phyloP scores from a whole-genome alignment of 1,140 invertebrate species.

The Drosophila truncata region DNA sequence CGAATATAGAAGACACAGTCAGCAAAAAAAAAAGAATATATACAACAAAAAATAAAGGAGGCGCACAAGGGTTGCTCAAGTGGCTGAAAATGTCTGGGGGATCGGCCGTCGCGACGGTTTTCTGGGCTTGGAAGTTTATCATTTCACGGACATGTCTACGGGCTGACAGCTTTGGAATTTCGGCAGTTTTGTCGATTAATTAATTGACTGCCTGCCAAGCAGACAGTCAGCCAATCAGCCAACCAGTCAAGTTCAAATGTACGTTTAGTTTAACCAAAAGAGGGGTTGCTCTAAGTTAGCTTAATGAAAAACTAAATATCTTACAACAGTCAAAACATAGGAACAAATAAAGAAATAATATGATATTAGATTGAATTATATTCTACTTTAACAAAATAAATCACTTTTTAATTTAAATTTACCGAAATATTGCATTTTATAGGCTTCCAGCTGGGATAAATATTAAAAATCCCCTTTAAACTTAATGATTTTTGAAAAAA shows the following conservation, averaged over 20 bases:
- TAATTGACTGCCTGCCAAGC: constrained; percentile 44
- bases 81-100: constrained; percentile 47
- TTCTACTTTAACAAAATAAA: too few species aligned
- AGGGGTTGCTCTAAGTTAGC: not conserved
- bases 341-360: too few species aligned
- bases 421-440: too few species aligned
- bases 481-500: not conserved
- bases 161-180: constrained; percentile 69
- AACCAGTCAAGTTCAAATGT: constrained; percentile 41
- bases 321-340: not conserved
- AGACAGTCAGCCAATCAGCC: constrained; percentile 19
- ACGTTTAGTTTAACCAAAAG: constrained; percentile 21
- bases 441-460: too few species aligned
- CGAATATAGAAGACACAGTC: constrained; percentile 49
- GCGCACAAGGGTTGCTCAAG: constrained; percentile 63
- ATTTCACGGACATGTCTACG: constrained; percentile 70
- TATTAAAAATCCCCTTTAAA: not conserved
- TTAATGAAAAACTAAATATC: not conserved
- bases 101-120: constrained; percentile 45
- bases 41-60: constrained; percentile 14
- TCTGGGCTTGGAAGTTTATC: constrained; percentile 60
- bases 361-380: not conserved
- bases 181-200: constrained; percentile 62
- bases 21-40: constrained; percentile 33
- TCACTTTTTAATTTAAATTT: too few species aligned